phyloP scores from a whole-genome alignment of 2,888 invertebrate genomes.

The Chironomus riparius region DNA sequence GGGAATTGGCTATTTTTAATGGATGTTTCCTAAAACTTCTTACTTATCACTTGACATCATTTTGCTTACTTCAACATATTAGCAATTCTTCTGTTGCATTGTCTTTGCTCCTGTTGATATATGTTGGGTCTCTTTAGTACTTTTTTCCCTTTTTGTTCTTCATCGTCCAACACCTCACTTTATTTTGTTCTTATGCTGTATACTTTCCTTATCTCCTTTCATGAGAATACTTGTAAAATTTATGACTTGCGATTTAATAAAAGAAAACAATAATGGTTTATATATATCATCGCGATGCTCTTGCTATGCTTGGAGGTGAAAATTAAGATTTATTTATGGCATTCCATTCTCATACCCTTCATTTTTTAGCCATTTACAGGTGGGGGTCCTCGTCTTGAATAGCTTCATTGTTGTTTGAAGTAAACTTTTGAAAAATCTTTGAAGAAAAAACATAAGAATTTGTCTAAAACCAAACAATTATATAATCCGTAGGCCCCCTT shows the following conservation, averaged over 20 bases:
- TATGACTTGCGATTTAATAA: slow-evolving; percentile 13
- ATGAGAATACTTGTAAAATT: neutral
- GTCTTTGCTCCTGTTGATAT: neutral
- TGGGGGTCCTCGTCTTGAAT: neutral
- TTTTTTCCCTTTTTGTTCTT: neutral
- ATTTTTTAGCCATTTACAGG: neutral
- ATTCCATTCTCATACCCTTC: neutral
- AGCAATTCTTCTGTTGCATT: neutral
- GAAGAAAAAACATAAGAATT: no score
- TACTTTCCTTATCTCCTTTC: neutral
- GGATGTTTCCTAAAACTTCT: neutral
- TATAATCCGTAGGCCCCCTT: no score
- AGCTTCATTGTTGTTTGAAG: no score
- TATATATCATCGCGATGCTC: neutral
- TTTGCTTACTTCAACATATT: neutral
- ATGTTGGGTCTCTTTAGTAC: neutral
- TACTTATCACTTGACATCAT: neutral
- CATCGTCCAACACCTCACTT: neutral
- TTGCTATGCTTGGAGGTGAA: neutral
- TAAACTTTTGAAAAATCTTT: no score
- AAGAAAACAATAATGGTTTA: neutral
- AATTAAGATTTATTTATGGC: slow-evolving; percentile 11
- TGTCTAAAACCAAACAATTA: no score
- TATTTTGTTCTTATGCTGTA: neutral
- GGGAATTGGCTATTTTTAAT: neutral